Base-by-base conservation (phyloP, 1,140 invertebrate species). In the Apocrypta bakeri region DNA sequence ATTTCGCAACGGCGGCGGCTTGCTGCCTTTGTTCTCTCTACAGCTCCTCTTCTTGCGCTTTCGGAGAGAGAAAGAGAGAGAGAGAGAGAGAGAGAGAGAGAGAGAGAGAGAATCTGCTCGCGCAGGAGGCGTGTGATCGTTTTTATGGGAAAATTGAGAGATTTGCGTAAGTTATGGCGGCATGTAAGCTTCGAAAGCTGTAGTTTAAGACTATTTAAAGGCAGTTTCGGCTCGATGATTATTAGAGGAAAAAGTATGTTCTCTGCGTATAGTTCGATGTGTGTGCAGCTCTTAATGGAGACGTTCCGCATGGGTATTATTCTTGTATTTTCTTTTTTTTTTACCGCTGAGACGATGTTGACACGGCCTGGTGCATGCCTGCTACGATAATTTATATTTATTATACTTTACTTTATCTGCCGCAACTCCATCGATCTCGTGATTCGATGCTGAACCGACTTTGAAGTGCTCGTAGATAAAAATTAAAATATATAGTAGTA, bases 1-100 rank as follows among this genome's bases (percentile, higher is more conserved):
- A 91, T 90, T 90, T 91, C 87, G 86, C 85, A 87, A 87, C 85
- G 82, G 27, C 84, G 84, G 79, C 87, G 84, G 86, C 79, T 82
- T 56, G 82, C 84, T 89, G 88, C 89, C 88, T 79, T 81, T 83
- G 81, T 81, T 81, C 83, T 83, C 33, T 31, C 69, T 69, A 31
- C 31, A 4, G 1, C 11, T 68, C 74, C 24, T 71, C 31, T 29
- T 71, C 29, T 71, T 71, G 29, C 14, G 31, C 63, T 71, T 31
- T 33, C 68, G 21, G 27, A 56, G 17, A n/a, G 17, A 17, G 12
- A 48, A 12, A 48, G 48, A 27, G 64, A 66, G 17, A 56, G 48
- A 56, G 48, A 14, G 12, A 48, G 42, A 21, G 48, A 27, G 64
- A 21, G 48, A 56, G 48, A 48, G 12, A 48, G 42, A 56, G 48